Conservation (phyloP, 2,797 vertebrate genomes). For the Epinephelus malabaricus region DNA sequence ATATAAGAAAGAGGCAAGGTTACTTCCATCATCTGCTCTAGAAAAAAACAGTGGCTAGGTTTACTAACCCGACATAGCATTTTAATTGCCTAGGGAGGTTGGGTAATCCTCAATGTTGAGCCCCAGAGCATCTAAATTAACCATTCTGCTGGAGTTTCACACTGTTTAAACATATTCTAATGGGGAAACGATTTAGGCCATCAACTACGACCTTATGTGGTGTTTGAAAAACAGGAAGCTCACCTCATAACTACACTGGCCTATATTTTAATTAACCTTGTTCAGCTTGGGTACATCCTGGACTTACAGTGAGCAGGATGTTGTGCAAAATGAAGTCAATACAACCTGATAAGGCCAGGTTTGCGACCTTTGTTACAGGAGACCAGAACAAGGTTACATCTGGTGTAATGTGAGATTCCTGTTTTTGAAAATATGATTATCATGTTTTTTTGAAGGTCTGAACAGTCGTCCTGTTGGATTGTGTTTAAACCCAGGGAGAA, state of each 20-base stretch:
- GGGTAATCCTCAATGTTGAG: too few species aligned
- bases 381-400: constrained; percentile 2
- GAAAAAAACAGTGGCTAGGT: too few species aligned
- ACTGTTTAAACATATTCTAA: neutral
- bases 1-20: too few species aligned
- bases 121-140: too few species aligned
- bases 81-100: too few species aligned
- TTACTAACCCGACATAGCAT: too few species aligned
- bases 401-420: constrained; percentile 9
- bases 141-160: too few species aligned
- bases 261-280: neutral
- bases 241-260: neutral
- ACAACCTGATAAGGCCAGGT: neutral
- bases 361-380: neutral
- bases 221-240: constrained; percentile 13
- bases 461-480: neutral
- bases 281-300: neutral
- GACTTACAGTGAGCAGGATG: neutral
- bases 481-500: neutral
- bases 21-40: too few species aligned
- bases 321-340: neutral
- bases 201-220: neutral
- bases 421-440: constrained; percentile 19
- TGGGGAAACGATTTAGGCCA: neutral
- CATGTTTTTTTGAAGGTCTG: constrained; percentile 5